These are phyloP conservation scores for Lamprologus callipterus DNA, from an alignment of 2,113 vertebrate genomes.

Conservation along the genomic window DNA sequence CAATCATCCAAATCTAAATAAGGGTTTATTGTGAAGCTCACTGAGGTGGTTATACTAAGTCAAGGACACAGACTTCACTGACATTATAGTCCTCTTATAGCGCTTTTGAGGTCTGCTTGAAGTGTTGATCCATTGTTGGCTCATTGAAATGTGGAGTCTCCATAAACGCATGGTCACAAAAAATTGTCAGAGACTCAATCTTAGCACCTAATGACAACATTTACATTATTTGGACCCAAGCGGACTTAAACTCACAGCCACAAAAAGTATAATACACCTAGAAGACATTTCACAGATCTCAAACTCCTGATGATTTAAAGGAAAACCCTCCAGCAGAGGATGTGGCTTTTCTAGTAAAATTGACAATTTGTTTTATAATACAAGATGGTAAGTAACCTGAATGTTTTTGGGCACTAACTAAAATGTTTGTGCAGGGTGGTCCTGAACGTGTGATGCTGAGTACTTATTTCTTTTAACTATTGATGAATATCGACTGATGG, in stretches of 20 bases:
- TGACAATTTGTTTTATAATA: not conserved
- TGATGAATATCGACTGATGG: not conserved
- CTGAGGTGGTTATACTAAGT: not conserved
- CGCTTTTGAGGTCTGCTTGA: not conserved
- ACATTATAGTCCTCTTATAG: not conserved
- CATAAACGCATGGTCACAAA: not conserved
- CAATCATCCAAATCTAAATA: not conserved
- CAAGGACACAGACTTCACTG: not conserved
- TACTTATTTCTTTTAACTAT: not conserved
- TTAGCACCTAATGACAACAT: not conserved
- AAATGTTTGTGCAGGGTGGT: not conserved
- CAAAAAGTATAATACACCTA: not conserved
- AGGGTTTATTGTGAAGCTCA: not conserved
- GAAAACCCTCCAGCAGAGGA: not conserved
- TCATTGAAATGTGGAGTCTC: not conserved
- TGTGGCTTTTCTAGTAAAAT: not conserved
- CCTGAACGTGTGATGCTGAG: not conserved
- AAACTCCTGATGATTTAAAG: not conserved
- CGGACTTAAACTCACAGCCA: not conserved
- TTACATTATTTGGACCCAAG: not conserved
- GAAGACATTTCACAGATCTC: not conserved
- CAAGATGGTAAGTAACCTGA: not conserved
- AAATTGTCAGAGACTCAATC: not conserved
- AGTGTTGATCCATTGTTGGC: not conserved
- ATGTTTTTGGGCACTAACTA: not conserved